Conservation (phyloP, 2,113 vertebrate genomes). For the Arothron firmamentum region DNA sequence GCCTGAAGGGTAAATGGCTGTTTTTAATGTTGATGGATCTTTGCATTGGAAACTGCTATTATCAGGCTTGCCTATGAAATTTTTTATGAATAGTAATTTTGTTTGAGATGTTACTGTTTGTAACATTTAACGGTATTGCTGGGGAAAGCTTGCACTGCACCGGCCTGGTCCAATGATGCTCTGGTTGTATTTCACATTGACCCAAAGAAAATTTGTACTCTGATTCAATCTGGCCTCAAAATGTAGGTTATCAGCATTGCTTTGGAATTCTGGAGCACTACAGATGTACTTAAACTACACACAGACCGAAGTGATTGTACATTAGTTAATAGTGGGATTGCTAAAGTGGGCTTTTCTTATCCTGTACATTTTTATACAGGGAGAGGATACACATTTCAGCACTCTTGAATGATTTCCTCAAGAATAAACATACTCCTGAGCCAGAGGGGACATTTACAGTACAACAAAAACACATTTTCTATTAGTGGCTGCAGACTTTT, state of each 20-base stretch:
- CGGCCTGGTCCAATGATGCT: constrained; percentile 8
- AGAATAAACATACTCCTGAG: no score
- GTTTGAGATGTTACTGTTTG: constrained; percentile 7
- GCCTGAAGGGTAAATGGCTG: background rate
- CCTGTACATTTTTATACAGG: constrained; percentile 8
- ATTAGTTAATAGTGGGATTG: background rate
- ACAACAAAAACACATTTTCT: no score
- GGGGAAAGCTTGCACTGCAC: constrained; percentile 13
- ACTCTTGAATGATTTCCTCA: constrained; percentile 4
- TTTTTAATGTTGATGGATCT: constrained; percentile 28
- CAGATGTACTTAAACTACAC: constrained; percentile 24
- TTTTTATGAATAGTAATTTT: background rate
- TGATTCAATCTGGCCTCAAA: constrained; percentile 21
- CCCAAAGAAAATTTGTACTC: constrained; percentile 12
- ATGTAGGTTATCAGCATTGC: constrained; percentile 7
- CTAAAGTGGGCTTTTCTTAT: background rate
- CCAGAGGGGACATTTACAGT: no score
- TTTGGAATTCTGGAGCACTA: constrained; percentile 19
- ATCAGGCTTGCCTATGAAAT: no score
- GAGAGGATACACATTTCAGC: constrained; percentile 7
- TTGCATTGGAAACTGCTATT: constrained; percentile 9
- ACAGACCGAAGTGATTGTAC: background rate
- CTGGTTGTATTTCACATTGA: constrained; percentile 9
- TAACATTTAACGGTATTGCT: constrained; percentile 6
- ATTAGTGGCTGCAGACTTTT: no score